Base-by-base conservation (phyloP, 2,888 invertebrate genomes). In the Stenchaetothrips biformis region DNA sequence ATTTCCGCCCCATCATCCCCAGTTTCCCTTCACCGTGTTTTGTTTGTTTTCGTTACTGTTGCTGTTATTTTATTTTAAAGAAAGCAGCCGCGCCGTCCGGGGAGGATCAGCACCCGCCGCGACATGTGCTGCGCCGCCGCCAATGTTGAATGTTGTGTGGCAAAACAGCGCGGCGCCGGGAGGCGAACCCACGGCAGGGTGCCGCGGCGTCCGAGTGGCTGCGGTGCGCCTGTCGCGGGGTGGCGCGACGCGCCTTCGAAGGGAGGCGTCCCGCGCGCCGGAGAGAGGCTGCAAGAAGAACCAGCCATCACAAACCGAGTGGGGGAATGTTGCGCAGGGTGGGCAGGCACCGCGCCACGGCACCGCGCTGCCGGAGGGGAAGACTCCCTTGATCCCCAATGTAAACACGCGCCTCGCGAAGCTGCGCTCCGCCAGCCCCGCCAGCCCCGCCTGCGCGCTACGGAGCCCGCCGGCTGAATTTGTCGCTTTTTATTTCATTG, bases 401-500 rank as follows among this genome's bases (percentile, higher is more conserved):
- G 59, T 59, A 59, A 59, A 59, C 59, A 59, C 37, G 37, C 37
- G 59, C 59, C 8, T 59, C 18, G 37, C 37, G 37, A 37, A 13
- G 59, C 16, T 9, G 18, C 59, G 59, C 53, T 53, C 13, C 53
- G 16, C 13, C 53, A 53, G 53, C 53, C 53, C 3, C 53, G 53
- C 13, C 53, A 53, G 53, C 53, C 53, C 3, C 53, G 53, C 53
- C 13, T 1, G 53, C 59, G 13, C 59, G 59, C 13, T 13, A 59
- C 18, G 59, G 59, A 59, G 16, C 59, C 59, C 13, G 18, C 59
- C 37, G 37, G 37, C 4, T 4, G 37, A 18, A 59, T 59, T 59
- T 59, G 59, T 59, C 59, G 59, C 59, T 59, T 59, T 59, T 59
- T 59, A 59, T 13, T 59, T 18, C 59, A 59, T 59, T 59, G 59